Evolutionary conservation across 2,888 invertebrate species (phyloP).

Genomic region (Eubasilissa splendida): DNA sequence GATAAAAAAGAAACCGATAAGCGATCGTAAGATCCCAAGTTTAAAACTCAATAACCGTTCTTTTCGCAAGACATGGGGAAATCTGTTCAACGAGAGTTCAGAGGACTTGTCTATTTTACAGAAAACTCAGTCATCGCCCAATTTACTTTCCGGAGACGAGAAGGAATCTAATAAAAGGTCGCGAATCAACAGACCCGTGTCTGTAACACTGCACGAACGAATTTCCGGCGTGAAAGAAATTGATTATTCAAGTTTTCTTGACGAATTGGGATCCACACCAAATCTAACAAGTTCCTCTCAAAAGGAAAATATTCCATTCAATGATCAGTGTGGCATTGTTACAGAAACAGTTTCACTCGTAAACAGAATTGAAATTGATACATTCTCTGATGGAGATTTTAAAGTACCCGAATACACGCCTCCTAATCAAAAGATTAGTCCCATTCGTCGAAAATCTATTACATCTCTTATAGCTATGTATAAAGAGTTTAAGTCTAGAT

Average conservation of each 20-base stretch:
- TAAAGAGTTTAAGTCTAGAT: slow-evolving; percentile 45
- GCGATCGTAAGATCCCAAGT: not conserved
- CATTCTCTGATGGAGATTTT: slow-evolving; percentile 2
- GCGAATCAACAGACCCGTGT: slow-evolving; percentile 2
- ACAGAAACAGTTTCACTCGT: slow-evolving; percentile 30
- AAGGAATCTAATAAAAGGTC: not conserved
- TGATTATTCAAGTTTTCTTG: slow-evolving; percentile 47
- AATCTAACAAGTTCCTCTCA: slow-evolving; percentile 35
- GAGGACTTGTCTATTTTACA: slow-evolving; percentile 32
- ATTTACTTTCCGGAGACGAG: slow-evolving; percentile 2
- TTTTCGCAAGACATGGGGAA: slow-evolving; percentile 45
- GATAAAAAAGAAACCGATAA: slow-evolving; percentile 37
- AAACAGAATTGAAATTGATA: slow-evolving; percentile 27
- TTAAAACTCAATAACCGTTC: slow-evolving; percentile 19
- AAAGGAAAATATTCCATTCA: slow-evolving; percentile 40
- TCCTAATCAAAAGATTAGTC: slow-evolving; percentile 24
- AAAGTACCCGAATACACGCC: slow-evolving; percentile 5
- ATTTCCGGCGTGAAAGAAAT: slow-evolving; percentile 51
- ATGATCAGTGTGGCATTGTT: not conserved
- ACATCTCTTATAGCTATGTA: slow-evolving; percentile 37
- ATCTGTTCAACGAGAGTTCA: slow-evolving; percentile 44
- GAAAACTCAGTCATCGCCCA: slow-evolving; percentile 46
- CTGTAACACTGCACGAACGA: slow-evolving; percentile 15
- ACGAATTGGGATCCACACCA: slow-evolving; percentile 43
- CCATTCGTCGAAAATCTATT: slow-evolving; percentile 29